phyloP scores from a whole-genome alignment of 2,888 invertebrate genomes.

The Drosophila limbata region DNA sequence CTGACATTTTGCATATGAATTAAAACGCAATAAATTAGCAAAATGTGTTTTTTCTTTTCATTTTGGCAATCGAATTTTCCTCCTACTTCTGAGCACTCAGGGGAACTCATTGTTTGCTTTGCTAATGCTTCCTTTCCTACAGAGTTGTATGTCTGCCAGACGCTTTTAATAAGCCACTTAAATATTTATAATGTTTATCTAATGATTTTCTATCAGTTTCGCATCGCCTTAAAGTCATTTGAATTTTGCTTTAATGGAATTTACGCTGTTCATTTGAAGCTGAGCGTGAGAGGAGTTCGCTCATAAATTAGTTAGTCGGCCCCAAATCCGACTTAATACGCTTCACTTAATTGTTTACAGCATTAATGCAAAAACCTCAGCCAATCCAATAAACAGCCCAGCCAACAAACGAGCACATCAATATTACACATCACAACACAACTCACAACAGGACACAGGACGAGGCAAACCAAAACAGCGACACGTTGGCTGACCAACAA shows the following conservation, averaged over 20 bases:
- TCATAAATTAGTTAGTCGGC: slow-evolving; percentile 74
- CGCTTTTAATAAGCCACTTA: slow-evolving; percentile 82
- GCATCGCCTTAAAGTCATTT: slow-evolving; percentile 3
- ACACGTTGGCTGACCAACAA: slow-evolving; percentile 62
- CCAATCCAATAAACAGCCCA: slow-evolving; percentile 75
- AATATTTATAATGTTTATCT: slow-evolving; percentile 79
- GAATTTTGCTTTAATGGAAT: slow-evolving; percentile 3
- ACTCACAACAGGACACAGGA: slow-evolving; percentile 34
- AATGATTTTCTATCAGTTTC: slow-evolving; percentile 60
- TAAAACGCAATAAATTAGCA: slow-evolving; percentile 79
- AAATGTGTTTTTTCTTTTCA: slow-evolving; percentile 23
- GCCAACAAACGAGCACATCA: slow-evolving; percentile 53
- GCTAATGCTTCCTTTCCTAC: slow-evolving; percentile 62
- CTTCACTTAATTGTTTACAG: slow-evolving; percentile 81
- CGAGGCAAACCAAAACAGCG: slow-evolving; percentile 70
- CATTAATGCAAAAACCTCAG: slow-evolving; percentile 79
- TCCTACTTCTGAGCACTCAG: not conserved
- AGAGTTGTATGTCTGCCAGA: slow-evolving; percentile 22
- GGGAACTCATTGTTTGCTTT: slow-evolving; percentile 58
- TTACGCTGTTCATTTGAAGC: not conserved
- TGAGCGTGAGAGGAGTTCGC: slow-evolving; percentile 10
- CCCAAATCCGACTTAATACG: slow-evolving; percentile 79
- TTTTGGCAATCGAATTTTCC: slow-evolving; percentile 52
- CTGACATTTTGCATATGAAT: slow-evolving; percentile 77
- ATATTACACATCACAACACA: slow-evolving; percentile 49